These are phyloP conservation scores for Petrocephalus microphthalmus DNA, from an alignment of 2,113 vertebrate species.

Conservation along the genomic window DNA sequence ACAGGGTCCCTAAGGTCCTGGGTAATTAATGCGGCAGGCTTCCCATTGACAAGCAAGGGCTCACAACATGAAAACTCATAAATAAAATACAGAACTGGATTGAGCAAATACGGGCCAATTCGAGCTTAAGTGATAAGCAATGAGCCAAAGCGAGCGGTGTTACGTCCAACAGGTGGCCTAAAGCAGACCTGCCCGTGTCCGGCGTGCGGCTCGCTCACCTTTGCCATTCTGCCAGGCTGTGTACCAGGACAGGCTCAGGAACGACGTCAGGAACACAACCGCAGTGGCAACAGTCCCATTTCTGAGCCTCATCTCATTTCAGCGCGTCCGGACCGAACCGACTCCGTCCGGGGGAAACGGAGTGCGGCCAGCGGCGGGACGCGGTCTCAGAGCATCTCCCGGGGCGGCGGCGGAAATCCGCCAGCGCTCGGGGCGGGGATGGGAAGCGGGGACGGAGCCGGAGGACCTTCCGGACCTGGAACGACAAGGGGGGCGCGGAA, in stretches of 20 bases:
- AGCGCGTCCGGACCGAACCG: constrained; percentile 39
- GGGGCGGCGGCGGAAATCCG: background rate
- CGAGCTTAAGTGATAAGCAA: background rate
- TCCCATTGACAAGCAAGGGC: background rate
- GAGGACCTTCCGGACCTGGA: background rate
- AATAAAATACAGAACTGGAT: background rate
- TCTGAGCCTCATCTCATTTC: constrained; percentile 99
- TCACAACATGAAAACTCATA: background rate
- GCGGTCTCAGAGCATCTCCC: background rate
- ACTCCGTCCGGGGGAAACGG: background rate
- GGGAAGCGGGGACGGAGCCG: background rate
- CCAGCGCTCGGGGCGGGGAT: background rate
- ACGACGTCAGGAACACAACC: constrained; percentile 89
- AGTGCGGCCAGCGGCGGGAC: background rate
- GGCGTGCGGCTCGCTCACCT: constrained; percentile 63
- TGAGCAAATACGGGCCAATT: background rate
- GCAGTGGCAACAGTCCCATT: constrained; percentile 98
- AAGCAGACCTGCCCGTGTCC: background rate
- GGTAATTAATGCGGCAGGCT: too few species aligned
- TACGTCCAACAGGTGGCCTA: background rate
- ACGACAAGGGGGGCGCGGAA: background rate
- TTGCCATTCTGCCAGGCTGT: constrained; percentile 98
- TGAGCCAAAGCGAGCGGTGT: background rate
- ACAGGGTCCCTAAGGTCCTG: background rate
- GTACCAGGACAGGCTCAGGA: constrained; percentile 97